Evolutionary conservation across 2,888 invertebrate genomes (phyloP), one percentile per base, ranked within the genome.

Genomic region (Eristalinus aeneus): DNA sequence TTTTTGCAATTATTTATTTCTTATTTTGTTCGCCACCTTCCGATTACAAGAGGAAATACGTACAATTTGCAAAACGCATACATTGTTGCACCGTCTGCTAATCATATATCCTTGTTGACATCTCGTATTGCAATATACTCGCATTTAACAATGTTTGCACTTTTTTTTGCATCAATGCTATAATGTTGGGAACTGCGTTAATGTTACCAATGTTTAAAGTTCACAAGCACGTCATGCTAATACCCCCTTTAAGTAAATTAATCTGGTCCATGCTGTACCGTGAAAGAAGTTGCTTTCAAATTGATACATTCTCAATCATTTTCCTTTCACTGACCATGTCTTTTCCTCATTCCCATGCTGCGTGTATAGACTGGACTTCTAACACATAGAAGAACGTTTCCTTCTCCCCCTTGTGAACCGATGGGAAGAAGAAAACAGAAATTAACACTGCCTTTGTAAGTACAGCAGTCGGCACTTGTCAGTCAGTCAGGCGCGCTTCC

Each of bases 101-200:
- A 71, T 79, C 79, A 75, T 80, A 79, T 84, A 74, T 84, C 80
- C 80, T 84, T 84, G 79, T 80, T 80, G 84, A 76, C 72, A 68
- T 80, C 39, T 76, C 46, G 63, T 61, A 54, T 67, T 34, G 67
- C 16, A 12, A 23, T 11, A 22, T 9, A 68, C 71, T 84, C 79
- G 79, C 75, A 56, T 69, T 67, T 39, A n/a, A 39, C 31, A 9
- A n/a, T 9, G 20, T 31, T 10, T 9, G 75, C 80, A 63, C 6
- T 72, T 80, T 75, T 16, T 46, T 46, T 10, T 1, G 4, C 11
- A 73, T 23, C 80, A 80, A 84, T 71, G 84, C 80, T 72, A 22
- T 56, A 61, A 58, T 53, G 56, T 64, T n/a, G 56, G 39, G 39
- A 11, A 54, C 53, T 60, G 39, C 2, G 16, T 11, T 5, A 1